Conservation (phyloP, 2,113 vertebrate species). For the Passer domesticus region DNA sequence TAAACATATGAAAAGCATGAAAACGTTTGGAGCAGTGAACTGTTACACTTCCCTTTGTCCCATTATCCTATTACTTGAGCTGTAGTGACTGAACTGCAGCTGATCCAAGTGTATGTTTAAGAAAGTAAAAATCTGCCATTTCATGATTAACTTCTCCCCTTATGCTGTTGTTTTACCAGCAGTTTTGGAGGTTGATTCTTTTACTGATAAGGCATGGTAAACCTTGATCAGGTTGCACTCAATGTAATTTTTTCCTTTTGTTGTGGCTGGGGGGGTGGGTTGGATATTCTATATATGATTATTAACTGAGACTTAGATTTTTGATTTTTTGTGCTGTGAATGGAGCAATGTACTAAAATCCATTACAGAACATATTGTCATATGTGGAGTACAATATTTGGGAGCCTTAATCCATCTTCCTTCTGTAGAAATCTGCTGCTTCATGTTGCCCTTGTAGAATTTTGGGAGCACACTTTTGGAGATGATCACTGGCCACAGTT, state of each 20-base stretch:
- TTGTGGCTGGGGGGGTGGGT: too few relatives aligned
- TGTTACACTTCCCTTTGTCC: neutral
- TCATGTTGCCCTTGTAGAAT: neutral
- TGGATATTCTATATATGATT: accelerated
- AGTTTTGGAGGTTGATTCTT: neutral
- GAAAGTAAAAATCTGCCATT: neutral
- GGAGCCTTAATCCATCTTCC: neutral
- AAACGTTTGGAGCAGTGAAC: neutral
- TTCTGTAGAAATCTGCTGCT: neutral
- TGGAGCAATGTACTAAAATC: neutral
- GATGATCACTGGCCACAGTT: too few relatives aligned
- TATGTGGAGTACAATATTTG: neutral
- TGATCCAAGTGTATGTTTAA: neutral
- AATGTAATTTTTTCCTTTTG: neutral
- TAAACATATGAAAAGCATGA: neutral
- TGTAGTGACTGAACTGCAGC: neutral
- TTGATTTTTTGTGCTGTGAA: neutral
- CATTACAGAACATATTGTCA: too few relatives aligned
- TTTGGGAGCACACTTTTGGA: neutral
- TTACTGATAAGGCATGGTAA: neutral
- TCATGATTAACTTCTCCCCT: neutral
- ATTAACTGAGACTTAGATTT: neutral
- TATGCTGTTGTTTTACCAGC: neutral
- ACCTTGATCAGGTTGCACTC: neutral
- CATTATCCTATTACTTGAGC: neutral